A percentile compares a stretch with the other conserved stretches of the same genome.
Conservation (phyloP, 2,888 invertebrate genomes). For the Latheticus oryzae region DNA sequence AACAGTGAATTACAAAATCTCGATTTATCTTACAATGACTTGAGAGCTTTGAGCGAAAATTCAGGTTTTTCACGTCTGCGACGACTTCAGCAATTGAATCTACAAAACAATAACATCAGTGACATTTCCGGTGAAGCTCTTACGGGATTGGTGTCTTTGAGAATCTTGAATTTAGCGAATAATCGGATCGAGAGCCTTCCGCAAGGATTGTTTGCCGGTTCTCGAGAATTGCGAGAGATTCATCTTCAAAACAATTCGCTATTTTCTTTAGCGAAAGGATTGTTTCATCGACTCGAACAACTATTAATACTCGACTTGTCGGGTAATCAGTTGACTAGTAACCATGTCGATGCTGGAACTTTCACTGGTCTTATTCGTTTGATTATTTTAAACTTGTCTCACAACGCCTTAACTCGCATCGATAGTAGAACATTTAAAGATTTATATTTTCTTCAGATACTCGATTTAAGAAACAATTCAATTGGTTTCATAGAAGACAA, state of each 20-base stretch:
- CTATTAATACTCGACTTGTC: slow-evolving; percentile 86
- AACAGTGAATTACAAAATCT: slow-evolving; percentile 80
- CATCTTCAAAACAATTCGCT: slow-evolving; percentile 88
- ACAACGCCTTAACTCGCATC: slow-evolving; percentile 86
- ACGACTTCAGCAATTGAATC: slow-evolving; percentile 81
- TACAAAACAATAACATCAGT: slow-evolving; percentile 86
- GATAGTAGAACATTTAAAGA: slow-evolving; percentile 89
- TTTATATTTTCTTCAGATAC: slow-evolving; percentile 85
- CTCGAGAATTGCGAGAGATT: slow-evolving; percentile 84
- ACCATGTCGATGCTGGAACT: slow-evolving; percentile 85
- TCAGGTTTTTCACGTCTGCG: slow-evolving; percentile 81
- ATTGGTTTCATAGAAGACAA: slow-evolving; percentile 91
- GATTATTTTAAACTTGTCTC: slow-evolving; percentile 86
- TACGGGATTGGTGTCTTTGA: slow-evolving; percentile 80
- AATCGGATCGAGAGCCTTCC: slow-evolving; percentile 86
- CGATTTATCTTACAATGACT: slow-evolving; percentile 85
- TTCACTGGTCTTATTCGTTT: slow-evolving; percentile 87
- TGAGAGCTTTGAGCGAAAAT: slow-evolving; percentile 75
- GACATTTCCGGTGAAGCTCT: slow-evolving; percentile 84
- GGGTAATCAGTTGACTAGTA: slow-evolving; percentile 86
- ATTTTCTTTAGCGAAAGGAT: slow-evolving; percentile 82
- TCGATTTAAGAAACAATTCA: slow-evolving; percentile 87
- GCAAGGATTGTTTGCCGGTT: slow-evolving; percentile 82
- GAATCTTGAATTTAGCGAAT: slow-evolving; percentile 86
- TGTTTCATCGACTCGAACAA: slow-evolving; percentile 87